Evolutionary conservation across 2,797 vertebrate species (phyloP).

Genomic region (Simalia tracyae): DNA sequence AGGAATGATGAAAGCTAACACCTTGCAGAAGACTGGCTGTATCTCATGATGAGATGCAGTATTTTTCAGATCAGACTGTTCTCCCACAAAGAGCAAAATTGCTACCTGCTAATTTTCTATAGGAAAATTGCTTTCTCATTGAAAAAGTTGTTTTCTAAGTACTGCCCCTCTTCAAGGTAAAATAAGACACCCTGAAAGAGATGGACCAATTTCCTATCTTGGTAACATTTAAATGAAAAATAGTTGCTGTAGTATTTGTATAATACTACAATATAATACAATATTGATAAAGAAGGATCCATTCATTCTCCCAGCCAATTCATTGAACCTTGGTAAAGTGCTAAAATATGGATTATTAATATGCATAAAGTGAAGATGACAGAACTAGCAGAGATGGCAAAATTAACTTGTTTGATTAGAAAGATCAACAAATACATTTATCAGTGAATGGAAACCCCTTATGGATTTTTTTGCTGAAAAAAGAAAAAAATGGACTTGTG

Average conservation of each 20-base stretch:
- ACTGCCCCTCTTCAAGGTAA: neutral
- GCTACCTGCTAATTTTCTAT: neutral
- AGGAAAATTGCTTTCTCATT: neutral
- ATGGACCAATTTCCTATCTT: neutral
- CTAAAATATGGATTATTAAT: neutral
- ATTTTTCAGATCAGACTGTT: constrained; percentile 35
- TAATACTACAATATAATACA: too few relatives aligned
- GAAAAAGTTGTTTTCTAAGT: neutral
- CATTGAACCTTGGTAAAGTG: neutral
- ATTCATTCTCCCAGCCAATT: neutral
- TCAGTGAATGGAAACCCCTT: too few relatives aligned
- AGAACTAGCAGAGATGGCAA: too few relatives aligned
- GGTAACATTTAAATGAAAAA: neutral
- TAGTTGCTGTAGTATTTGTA: neutral
- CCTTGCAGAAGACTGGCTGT: neutral
- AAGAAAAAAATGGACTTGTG: too few relatives aligned
- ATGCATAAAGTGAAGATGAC: too few relatives aligned
- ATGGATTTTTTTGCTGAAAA: too few relatives aligned
- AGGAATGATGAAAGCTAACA: neutral
- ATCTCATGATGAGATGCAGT: neutral
- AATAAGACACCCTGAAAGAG: neutral
- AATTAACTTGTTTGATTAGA: too few relatives aligned
- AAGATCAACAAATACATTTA: too few relatives aligned
- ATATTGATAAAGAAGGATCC: neutral
- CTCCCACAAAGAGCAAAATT: neutral